phyloP scores from a whole-genome alignment of 1,140 invertebrate species.

The Phortica variegata region DNA sequence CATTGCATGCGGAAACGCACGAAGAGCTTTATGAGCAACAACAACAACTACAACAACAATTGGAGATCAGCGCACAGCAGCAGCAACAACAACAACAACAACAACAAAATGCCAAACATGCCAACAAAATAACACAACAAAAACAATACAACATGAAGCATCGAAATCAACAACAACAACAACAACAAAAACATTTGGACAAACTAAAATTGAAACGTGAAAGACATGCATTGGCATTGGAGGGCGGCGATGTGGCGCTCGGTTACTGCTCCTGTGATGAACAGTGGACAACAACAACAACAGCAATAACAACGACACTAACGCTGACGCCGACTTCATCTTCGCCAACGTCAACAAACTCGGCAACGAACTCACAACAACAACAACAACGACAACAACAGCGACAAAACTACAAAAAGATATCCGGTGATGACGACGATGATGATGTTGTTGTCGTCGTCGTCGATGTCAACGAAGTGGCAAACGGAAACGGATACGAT shows the following conservation, averaged over 20 bases:
- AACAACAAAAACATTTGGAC: slow-evolving; percentile 28
- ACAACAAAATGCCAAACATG: background rate
- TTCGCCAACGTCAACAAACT: slow-evolving; percentile 31
- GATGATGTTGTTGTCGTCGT: background rate
- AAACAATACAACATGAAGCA: background rate
- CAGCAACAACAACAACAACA: slow-evolving; percentile 7
- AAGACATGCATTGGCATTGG: slow-evolving; percentile 41
- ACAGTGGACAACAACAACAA: slow-evolving; percentile 42
- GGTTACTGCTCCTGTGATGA: slow-evolving; percentile 54
- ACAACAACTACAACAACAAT: slow-evolving; percentile 24
- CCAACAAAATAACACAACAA: slow-evolving; percentile 2
- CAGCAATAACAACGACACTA: slow-evolving; percentile 30
- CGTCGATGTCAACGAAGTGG: slow-evolving; percentile 10
- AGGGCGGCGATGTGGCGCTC: slow-evolving; percentile 45
- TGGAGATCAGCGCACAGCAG: slow-evolving; percentile 7
- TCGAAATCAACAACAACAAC: background rate
- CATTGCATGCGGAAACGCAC: slow-evolving; percentile 41
- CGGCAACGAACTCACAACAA: slow-evolving; percentile 23
- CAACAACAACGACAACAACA: slow-evolving; percentile 13
- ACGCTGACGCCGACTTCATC: slow-evolving; percentile 21
- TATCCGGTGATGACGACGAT: background rate
- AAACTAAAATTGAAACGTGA: slow-evolving; percentile 38
- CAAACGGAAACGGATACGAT: slow-evolving; percentile 32
- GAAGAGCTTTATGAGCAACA: slow-evolving; percentile 43
- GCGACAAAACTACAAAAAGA: slow-evolving; percentile 6